These are phyloP conservation scores for Choloepus hoffmanni DNA, from an alignment of 2,113 vertebrate species.

Conservation along the genomic window DNA sequence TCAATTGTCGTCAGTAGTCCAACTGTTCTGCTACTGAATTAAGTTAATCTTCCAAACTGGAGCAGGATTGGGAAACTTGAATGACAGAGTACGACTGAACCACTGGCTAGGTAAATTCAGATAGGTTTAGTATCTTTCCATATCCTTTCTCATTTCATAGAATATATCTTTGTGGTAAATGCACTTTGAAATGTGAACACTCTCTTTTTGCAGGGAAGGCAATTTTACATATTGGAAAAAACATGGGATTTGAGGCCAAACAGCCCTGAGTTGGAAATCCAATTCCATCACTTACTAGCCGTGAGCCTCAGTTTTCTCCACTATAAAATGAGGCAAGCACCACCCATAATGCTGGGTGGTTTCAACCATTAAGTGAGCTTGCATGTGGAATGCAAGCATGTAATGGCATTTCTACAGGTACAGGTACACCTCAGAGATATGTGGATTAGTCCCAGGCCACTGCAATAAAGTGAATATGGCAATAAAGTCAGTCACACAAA, in stretches of 20 bases:
- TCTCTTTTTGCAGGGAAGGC: background rate
- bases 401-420: background rate
- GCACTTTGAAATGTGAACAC: background rate
- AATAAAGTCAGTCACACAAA: no score
- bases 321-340: background rate
- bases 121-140: background rate
- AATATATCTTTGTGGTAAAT: background rate
- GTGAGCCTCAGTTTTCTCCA: constrained; percentile 4
- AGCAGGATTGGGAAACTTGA: background rate
- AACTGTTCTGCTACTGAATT: constrained; percentile 1
- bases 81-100: background rate
- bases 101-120: constrained; percentile 17
- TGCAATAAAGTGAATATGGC: no score
- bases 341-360: accelerated
- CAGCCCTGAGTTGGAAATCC: background rate
- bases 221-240: background rate
- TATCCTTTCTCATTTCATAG: background rate
- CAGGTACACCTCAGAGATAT: no score
- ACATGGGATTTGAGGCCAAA: background rate
- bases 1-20: background rate
- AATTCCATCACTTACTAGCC: background rate
- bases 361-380: background rate
- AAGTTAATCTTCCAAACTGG: background rate
- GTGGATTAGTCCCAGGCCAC: no score
- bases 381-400: background rate